These are phyloP conservation scores for Myathropa florea DNA, from an alignment of 2,888 invertebrate genomes.

Conservation along the genomic window DNA sequence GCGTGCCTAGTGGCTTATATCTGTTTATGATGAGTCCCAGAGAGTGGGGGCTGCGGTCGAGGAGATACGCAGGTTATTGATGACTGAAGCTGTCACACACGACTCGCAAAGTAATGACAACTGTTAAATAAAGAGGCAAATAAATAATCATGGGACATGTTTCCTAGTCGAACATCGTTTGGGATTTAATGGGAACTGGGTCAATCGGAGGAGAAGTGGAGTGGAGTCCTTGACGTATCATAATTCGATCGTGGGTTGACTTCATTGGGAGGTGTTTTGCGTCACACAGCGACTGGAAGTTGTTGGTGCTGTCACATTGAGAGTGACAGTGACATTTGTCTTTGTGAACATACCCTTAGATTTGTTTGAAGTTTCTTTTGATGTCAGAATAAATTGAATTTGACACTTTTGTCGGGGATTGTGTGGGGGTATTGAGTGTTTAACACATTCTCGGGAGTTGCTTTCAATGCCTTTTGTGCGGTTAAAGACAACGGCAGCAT, in stretches of 20 bases:
- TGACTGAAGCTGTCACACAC: conserved; percentile 6
- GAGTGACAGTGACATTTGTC: background rate
- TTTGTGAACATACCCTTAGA: background rate
- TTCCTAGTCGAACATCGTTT: too few species aligned
- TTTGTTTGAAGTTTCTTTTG: background rate
- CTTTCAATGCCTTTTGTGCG: too few species aligned
- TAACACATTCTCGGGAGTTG: too few species aligned
- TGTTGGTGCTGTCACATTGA: background rate
- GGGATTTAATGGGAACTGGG: background rate
- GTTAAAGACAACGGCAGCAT: too few species aligned
- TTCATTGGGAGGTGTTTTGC: background rate
- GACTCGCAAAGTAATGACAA: background rate
- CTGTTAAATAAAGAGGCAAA: background rate
- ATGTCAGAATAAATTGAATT: background rate
- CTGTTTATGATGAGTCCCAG: background rate
- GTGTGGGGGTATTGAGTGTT: too few species aligned
- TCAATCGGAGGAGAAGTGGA: background rate
- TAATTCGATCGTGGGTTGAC: background rate
- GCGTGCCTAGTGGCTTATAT: conserved; percentile 28
- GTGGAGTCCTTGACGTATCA: background rate
- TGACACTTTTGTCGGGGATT: background rate
- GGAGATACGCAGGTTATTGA: background rate
- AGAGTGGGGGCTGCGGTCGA: background rate
- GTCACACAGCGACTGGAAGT: background rate
- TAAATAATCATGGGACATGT: too few species aligned